Base-by-base conservation (phyloP, 2,113 vertebrate species). In the Mastomys coucha region DNA sequence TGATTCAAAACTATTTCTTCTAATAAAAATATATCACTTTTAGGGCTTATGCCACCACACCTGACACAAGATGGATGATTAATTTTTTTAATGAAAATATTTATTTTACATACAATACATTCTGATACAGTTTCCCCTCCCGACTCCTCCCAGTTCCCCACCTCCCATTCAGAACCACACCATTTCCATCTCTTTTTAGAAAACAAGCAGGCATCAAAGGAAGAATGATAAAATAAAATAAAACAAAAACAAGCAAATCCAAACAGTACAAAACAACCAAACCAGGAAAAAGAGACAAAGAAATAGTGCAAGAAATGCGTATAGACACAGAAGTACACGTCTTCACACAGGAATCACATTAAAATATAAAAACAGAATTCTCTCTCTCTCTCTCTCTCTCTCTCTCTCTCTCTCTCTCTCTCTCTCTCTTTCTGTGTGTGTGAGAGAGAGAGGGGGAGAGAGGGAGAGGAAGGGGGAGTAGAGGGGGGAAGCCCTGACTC, bases 11-110 rank as follows among this genome's bases (percentile, higher is more conserved):
- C 69, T 36, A 49, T 22, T 24, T 67, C 88, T 89, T 51, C n/a
- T 58, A 85, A 81, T 78, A 76, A 67, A 94, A 16, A 88, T 88
- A 75, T 77, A 36, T 33, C 90, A 89, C 58, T 85, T 91, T 91
- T 69, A 26, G 28, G 45, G 13, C 36, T 26, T 39, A 16, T 49
- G 14, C 9, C 24, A 39, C 45, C 36, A 80, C 2, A 17, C 16
- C 8, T 24, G 20, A 33, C 3, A 36, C 39, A 58, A 53, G 20
- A 80, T 53, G 36, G 36, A 51, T 69, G 60, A 67, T 58, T 58
- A 19, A 45, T 45, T 45, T 45, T 42, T 60, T 26, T 73, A n/a
- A 84, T 63, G 7, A 84, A 84, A 63, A 84, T 63, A 42, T 5
- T 63, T 63, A 31, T 42, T 84, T 45, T 63, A 42, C 81, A 42